A percentile compares a stretch with the other conserved stretches of the same genome.
Conservation (phyloP, 2,888 invertebrate species). For the Perithous albicinctus region DNA sequence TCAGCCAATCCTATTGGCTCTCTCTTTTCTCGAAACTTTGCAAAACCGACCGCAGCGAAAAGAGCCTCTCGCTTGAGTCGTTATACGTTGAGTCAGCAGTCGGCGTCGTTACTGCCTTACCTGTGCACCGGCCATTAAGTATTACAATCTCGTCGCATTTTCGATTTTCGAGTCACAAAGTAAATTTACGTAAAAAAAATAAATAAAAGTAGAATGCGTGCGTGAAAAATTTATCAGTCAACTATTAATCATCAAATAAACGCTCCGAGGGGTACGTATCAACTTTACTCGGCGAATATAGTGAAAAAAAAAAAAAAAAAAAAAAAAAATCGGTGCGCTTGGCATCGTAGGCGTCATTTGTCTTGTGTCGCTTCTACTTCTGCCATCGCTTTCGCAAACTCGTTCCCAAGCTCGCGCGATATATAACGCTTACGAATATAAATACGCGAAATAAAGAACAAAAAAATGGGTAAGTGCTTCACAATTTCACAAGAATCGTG, state of each 20-base stretch:
- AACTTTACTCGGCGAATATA: neutral
- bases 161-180: slow-evolving; percentile 1
- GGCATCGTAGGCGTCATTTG: slow-evolving; percentile 61
- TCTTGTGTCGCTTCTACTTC: slow-evolving; percentile 43
- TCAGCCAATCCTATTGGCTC: neutral
- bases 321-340: no score
- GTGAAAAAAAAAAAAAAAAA: no score
- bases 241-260: neutral
- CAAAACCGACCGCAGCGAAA: neutral
- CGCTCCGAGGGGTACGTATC: slow-evolving; percentile 22
- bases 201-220: neutral
- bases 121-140: neutral
- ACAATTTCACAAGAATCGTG: neutral
- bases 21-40: neutral
- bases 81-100: neutral
- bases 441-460: no score
- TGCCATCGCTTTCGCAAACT: slow-evolving; percentile 32
- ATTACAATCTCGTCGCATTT: no score
- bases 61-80: neutral
- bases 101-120: neutral
- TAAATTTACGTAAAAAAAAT: neutral
- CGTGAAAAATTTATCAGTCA: neutral
- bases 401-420: slow-evolving; percentile 7
- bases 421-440: slow-evolving; percentile 10
- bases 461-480: slow-evolving; percentile 32